Evolutionary conservation across 1,140 invertebrate genomes (phyloP).

Genomic region (Diabrotica virgifera): DNA sequence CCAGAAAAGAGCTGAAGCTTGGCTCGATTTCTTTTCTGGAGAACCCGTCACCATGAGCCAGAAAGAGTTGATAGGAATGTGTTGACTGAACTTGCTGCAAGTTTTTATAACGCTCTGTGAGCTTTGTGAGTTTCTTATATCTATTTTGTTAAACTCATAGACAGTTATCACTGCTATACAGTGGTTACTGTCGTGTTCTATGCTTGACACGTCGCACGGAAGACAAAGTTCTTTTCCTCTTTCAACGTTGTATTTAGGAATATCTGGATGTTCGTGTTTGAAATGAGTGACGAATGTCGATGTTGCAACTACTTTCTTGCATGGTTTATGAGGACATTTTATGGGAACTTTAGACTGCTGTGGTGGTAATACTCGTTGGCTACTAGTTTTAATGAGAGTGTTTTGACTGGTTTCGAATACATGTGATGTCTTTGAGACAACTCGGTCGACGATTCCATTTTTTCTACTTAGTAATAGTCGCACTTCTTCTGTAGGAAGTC

Average conservation of each 20-base stretch:
- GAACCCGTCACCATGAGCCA: constrained; percentile 44
- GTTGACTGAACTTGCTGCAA: constrained; percentile 35
- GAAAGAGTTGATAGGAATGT: constrained; percentile 37
- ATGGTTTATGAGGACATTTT: constrained; percentile 40
- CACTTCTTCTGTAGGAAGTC: constrained; percentile 29
- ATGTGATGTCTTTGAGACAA: constrained; percentile 13
- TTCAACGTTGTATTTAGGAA: constrained; percentile 30
- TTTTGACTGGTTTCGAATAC: constrained; percentile 5
- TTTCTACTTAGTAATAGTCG: constrained; percentile 23
- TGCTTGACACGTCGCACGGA: constrained; percentile 26
- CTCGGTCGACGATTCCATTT: constrained; percentile 19
- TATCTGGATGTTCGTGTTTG: constrained; percentile 40
- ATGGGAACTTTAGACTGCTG: constrained; percentile 36
- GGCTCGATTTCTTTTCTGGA: constrained; percentile 17
- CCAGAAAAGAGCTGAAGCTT: constrained; percentile 38
- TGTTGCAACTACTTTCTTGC: constrained; percentile 40
- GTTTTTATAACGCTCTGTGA: constrained; percentile 31
- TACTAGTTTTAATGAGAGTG: constrained; percentile 2
- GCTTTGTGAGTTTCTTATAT: constrained; percentile 26
- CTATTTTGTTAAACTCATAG: constrained; percentile 35
- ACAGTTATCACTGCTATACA: constrained; percentile 39
- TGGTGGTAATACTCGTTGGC: constrained; percentile 6
- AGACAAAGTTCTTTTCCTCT: constrained; percentile 35
- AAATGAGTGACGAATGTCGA: constrained; percentile 42
- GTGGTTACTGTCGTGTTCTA: constrained; percentile 30